Percentiles rank a stretch among this genome's conserved stretches.
These are phyloP conservation scores for Eulemur mongoz DNA, from an alignment of 2,797 vertebrate genomes.

Conservation along the genomic window DNA sequence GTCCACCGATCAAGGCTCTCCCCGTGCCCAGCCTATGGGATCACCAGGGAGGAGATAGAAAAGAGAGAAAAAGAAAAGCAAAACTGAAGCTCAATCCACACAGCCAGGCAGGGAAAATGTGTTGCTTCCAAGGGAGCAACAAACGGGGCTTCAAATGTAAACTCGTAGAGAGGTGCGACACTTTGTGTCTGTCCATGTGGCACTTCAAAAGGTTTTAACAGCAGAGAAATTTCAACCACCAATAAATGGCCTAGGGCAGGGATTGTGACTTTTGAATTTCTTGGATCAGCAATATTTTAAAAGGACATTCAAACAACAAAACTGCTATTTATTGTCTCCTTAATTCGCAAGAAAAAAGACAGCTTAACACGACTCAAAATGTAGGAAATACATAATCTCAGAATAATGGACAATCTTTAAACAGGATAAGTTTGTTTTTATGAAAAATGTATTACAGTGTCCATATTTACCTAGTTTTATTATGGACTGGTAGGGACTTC, in stretches of 20 bases:
- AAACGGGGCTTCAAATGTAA: fast-evolving
- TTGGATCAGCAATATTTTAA: background rate
- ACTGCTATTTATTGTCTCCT: background rate
- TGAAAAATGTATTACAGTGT: background rate
- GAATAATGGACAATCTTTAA: background rate
- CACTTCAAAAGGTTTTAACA: background rate
- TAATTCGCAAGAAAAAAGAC: background rate
- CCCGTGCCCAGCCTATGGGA: background rate
- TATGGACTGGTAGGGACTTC: background rate
- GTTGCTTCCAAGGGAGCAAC: too few species aligned
- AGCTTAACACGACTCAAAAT: background rate
- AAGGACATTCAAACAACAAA: background rate
- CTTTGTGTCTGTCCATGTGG: background rate
- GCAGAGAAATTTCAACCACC: background rate
- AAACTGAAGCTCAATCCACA: background rate
- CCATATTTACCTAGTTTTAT: background rate
- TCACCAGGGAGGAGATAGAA: background rate
- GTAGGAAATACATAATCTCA: background rate
- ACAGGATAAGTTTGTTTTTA: background rate
- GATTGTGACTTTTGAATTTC: background rate
- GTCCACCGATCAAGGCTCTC: background rate
- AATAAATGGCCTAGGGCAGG: background rate
- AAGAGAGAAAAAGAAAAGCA: background rate
- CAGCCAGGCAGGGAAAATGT: background rate
- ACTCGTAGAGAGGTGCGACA: background rate